Evolutionary conservation across 2,888 invertebrate species (phyloP).

Genomic region (Ochropacha duplaris): DNA sequence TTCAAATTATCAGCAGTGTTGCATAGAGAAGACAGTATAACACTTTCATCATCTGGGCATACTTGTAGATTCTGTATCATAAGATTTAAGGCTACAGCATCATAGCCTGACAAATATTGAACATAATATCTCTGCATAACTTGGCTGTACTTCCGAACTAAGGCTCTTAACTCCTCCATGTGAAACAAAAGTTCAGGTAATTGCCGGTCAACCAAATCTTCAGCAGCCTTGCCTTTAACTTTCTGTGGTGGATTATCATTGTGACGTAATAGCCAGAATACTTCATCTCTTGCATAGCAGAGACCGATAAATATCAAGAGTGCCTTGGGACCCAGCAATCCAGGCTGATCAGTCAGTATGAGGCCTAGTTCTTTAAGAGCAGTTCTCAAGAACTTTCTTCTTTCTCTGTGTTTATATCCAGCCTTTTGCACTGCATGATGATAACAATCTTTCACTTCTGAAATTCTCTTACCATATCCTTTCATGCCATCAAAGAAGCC

Average conservation of each 20-base stretch:
- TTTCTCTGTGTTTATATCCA: slow-evolving; percentile 95
- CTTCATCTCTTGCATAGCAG: slow-evolving; percentile 97
- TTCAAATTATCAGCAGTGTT: slow-evolving; percentile 92
- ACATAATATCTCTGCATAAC: slow-evolving; percentile 99
- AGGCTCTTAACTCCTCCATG: slow-evolving; percentile 97
- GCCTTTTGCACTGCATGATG: slow-evolving; percentile 95
- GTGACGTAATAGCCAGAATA: slow-evolving; percentile 97
- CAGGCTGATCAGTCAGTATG: slow-evolving; percentile 98
- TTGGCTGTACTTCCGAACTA: slow-evolving; percentile 97
- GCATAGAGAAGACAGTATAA: slow-evolving; percentile 95
- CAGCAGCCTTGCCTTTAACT: slow-evolving; percentile 93
- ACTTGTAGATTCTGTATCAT: slow-evolving; percentile 92
- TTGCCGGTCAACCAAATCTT: slow-evolving; percentile 97
- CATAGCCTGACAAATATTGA: slow-evolving; percentile 97
- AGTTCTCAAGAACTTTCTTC: slow-evolving; percentile 97
- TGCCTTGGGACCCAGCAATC: slow-evolving; percentile 98
- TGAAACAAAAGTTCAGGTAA: slow-evolving; percentile 98
- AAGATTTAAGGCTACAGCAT: slow-evolving; percentile 95
- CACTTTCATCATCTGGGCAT: slow-evolving; percentile 97
- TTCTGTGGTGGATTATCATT: slow-evolving; percentile 97
- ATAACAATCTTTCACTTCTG: slow-evolving; percentile 98
- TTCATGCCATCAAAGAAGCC: slow-evolving; percentile 97
- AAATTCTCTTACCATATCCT: slow-evolving; percentile 95
- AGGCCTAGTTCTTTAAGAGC: slow-evolving; percentile 97
- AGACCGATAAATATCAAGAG: slow-evolving; percentile 98